Evolutionary conservation across 1,140 invertebrate genomes (phyloP), one percentile per base, ranked within the genome.

Genomic region (Phymastichus coffea): DNA sequence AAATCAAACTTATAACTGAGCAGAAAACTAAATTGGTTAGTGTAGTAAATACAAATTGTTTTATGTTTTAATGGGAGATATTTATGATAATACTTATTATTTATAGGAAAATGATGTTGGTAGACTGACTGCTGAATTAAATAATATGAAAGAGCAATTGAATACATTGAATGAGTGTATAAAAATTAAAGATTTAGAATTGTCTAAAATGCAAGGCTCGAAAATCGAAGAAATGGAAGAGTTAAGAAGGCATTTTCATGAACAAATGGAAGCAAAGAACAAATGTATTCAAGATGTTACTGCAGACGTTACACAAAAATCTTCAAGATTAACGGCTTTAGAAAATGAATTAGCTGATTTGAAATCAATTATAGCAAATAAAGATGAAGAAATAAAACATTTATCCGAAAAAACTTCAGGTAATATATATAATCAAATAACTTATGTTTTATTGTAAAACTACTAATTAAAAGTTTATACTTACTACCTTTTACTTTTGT

Each of bases 321-420:
- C 67, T 26, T 4, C 61, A 3, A 54, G 68, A 38, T 63, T 79
- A 12, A 65, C 57, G 58, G 65, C 66, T 51, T 22, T 76, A 4
- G 72, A 79, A 55, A 71, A 70, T 23, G 74, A 79, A 62, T 64
- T 78, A 14, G 28, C 23, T 0, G 70, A 74, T 54, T 53, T 79
- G 15, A 78, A 72, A 60, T 67, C 58, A 26, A 68, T 73, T 35
- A 58, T 78, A 15, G 61, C 66, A 15, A 71, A 63, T 33, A 80
- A 80, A 65, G 74, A 75, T 26, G 70, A 74, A 30, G 72, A 73
- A 71, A 81, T 72, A 67, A 83, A 77, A 69, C 68, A 70, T 64
- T 63, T 79, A 10, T 67, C 69, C 25, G 71, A 79, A 26, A 78
- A 76, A 63, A 75, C 55, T 22, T 63, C 67, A 59, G 71, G 76